A percentile compares a stretch with the other conserved stretches of the same genome.
Evolutionary conservation across 2,797 vertebrate species (phyloP).

Genomic region (Graptemys geographica): DNA sequence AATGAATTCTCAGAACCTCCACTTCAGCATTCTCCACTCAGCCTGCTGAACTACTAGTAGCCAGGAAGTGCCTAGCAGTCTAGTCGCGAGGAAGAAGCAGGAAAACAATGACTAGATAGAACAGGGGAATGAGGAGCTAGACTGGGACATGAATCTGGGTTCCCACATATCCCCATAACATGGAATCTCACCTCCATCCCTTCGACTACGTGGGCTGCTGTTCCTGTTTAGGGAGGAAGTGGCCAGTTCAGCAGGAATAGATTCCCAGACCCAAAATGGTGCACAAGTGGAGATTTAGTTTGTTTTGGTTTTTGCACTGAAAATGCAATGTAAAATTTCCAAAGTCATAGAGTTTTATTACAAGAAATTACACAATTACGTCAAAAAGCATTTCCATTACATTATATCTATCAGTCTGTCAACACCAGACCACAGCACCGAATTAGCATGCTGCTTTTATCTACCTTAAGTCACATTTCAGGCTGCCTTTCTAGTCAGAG

Average conservation of each 20-base stretch:
- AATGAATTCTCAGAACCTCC: neutral
- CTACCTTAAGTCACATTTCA: neutral
- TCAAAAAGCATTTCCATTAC: constrained; percentile 3
- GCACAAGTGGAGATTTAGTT: neutral
- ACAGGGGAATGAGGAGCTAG: neutral
- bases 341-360: neutral
- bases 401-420: constrained; percentile 11
- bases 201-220: neutral
- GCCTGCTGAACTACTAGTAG: neutral
- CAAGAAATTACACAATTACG: neutral
- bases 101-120: neutral
- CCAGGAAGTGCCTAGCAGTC: neutral
- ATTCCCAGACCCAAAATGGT: neutral
- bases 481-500: neutral
- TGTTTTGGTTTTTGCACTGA: neutral
- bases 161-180: neutral
- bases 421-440: neutral
- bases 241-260: neutral
- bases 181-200: neutral
- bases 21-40: too few relatives aligned
- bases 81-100: neutral
- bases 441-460: constrained; percentile 11
- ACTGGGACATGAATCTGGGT: fast-evolving
- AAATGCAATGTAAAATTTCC: fast-evolving
- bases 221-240: neutral